Evolutionary conservation across 1,140 invertebrate species (phyloP).

Genomic region (Dendrolimus punctatus): DNA sequence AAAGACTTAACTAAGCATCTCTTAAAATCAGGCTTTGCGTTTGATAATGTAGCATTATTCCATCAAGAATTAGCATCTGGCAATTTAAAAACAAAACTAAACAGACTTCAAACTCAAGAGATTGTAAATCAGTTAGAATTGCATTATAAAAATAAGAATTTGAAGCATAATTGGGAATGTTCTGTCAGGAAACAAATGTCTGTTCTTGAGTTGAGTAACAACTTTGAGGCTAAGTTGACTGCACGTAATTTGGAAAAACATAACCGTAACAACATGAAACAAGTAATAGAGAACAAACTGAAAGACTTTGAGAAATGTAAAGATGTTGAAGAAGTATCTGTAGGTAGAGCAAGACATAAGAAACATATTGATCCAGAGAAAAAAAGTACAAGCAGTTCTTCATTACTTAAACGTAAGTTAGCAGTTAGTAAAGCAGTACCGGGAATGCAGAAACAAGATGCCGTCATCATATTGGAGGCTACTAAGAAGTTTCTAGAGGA

Average conservation of each 20-base stretch:
- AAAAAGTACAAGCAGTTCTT: not conserved
- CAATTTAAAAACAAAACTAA: constrained; percentile 30
- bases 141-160: constrained; percentile 6
- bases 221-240: too few relatives aligned
- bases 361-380: too few relatives aligned
- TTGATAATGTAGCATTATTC: constrained; percentile 26
- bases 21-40: constrained; percentile 27
- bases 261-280: constrained; percentile 3
- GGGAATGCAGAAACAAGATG: too few relatives aligned
- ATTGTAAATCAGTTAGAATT: constrained; percentile 30
- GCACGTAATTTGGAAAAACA: not conserved
- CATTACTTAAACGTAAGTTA: not conserved
- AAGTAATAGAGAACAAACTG: constrained; percentile 27
- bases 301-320: constrained; percentile 41
- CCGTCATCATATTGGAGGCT: too few relatives aligned
- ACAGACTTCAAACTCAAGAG: constrained; percentile 13
- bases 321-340: constrained; percentile 36
- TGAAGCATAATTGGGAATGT: too few relatives aligned
- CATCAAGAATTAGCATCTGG: constrained; percentile 26
- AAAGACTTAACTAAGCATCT: constrained; percentile 27
- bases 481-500: too few relatives aligned
- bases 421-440: not conserved
- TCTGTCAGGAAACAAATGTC: too few relatives aligned
- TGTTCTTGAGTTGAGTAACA: too few relatives aligned
- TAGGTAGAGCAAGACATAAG: constrained; percentile 20